Percentiles rank a stretch among this genome's conserved stretches.
Evolutionary conservation across 2,797 vertebrate species (phyloP).

Genomic region (Periophthalmus magnuspinnatus): DNA sequence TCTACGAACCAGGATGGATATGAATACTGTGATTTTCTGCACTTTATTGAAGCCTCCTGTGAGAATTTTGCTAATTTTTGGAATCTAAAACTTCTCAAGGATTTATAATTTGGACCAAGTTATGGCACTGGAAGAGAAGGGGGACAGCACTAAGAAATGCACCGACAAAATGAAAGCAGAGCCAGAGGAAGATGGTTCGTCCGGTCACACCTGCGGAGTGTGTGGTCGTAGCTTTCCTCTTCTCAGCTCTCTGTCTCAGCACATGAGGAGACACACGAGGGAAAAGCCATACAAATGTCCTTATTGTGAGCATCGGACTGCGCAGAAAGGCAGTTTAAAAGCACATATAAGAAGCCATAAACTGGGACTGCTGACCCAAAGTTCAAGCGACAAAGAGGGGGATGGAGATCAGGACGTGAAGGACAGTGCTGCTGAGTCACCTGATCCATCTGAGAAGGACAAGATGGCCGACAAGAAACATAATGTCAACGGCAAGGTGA

Average conservation of each 20-base stretch:
- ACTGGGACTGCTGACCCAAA: conserved; percentile 84
- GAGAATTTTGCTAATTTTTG: conserved; percentile 44
- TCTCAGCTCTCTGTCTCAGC: conserved; percentile 94
- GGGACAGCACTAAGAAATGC: conserved; percentile 60
- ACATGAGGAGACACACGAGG: conserved; percentile 96
- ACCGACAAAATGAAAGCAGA: conserved; percentile 62
- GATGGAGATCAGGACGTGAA: conserved; percentile 74
- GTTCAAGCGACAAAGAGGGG: conserved; percentile 73
- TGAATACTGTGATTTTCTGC: conserved; percentile 31
- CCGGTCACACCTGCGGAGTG: conserved; percentile 89
- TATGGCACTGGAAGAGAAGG: conserved; percentile 81
- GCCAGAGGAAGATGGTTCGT: conserved; percentile 74
- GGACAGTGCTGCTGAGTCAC: conserved; percentile 73
- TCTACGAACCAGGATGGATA: conserved; percentile 41
- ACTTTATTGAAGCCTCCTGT: conserved; percentile 22
- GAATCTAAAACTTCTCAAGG: conserved; percentile 22
- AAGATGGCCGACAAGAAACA: conserved; percentile 82
- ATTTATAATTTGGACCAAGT: conserved; percentile 49
- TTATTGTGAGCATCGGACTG: conserved; percentile 92
- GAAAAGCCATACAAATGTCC: conserved; percentile 98
- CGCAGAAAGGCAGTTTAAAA: conserved; percentile 96
- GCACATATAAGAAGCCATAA: conserved; percentile 95
- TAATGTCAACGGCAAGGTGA: conserved; percentile 83
- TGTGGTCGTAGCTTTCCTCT: conserved; percentile 96
- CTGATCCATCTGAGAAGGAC: conserved; percentile 78